These are phyloP conservation scores for Pseudopipra pipra DNA, from an alignment of 2,113 vertebrate species.

Conservation along the genomic window DNA sequence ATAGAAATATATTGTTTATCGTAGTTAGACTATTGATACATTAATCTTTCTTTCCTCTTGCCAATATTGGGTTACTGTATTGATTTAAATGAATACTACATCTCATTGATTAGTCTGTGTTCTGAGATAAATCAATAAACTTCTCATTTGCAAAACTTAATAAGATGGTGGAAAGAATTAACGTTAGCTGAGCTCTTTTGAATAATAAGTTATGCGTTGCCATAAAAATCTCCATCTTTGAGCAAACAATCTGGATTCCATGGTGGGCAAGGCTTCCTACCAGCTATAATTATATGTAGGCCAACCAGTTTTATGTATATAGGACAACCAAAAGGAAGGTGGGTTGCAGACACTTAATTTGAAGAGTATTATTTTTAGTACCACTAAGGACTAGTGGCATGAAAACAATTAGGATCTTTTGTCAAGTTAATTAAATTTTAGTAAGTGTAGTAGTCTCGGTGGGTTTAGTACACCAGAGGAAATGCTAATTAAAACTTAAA, in stretches of 20 bases:
- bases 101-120: constrained; percentile 18
- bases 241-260: background rate
- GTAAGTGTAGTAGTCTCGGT: constrained; percentile 86
- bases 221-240: background rate
- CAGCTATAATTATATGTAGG: constrained; percentile 55
- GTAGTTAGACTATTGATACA: background rate
- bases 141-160: background rate
- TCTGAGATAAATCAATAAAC: constrained; percentile 39
- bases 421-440: constrained; percentile 94
- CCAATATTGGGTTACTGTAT: background rate
- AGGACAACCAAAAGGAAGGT: constrained; percentile 62
- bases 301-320: constrained; percentile 46
- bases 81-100: constrained; percentile 55
- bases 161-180: background rate
- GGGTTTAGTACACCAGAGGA: constrained; percentile 83
- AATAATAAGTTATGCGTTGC: background rate
- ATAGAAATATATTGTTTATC: background rate
- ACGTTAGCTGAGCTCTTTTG: background rate
- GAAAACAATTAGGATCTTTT: constrained; percentile 91
- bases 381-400: constrained; percentile 77
- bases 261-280: background rate
- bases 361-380: constrained; percentile 77
- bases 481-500: constrained; percentile 90
- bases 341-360: constrained; percentile 69
- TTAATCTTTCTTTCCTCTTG: background rate